Evolutionary conservation across 2,888 invertebrate genomes (phyloP).

Genomic region (Spicauda simplicius): DNA sequence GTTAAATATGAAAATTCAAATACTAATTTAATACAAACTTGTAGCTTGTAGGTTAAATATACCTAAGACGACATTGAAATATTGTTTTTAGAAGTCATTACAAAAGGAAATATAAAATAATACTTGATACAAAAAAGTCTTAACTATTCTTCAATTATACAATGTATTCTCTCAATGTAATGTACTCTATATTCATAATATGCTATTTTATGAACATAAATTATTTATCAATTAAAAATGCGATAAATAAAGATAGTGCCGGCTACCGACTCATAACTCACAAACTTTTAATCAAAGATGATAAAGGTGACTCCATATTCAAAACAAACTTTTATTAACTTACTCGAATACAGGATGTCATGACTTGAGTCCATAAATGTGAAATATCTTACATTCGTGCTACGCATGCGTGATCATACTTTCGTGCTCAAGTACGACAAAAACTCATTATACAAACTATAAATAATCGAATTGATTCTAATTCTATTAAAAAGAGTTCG

Average conservation of each 20-base stretch:
- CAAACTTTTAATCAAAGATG: slow-evolving; percentile 39
- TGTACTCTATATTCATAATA: too few relatives aligned
- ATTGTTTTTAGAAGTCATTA: too few relatives aligned
- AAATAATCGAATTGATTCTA: slow-evolving; percentile 43
- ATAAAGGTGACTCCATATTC: slow-evolving; percentile 53
- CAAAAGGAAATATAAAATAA: too few relatives aligned
- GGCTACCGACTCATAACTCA: slow-evolving; percentile 24
- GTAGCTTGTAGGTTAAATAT: too few relatives aligned
- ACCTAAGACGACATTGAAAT: too few relatives aligned
- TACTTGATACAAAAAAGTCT: too few relatives aligned
- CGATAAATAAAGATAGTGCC: slow-evolving; percentile 2
- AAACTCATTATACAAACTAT: slow-evolving; percentile 38
- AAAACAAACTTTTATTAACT: slow-evolving; percentile 75
- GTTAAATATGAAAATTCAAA: too few relatives aligned
- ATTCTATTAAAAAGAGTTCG: slow-evolving; percentile 19
- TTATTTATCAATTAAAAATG: neutral
- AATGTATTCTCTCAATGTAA: too few relatives aligned
- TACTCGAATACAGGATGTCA: slow-evolving; percentile 77
- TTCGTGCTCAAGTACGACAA: slow-evolving; percentile 24
- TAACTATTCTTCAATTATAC: too few relatives aligned
- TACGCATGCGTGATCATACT: slow-evolving; percentile 41
- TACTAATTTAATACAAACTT: too few relatives aligned
- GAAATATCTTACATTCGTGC: slow-evolving; percentile 64
- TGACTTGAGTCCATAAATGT: slow-evolving; percentile 80
- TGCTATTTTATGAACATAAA: too few relatives aligned